Evolutionary conservation across 2,113 vertebrate species (phyloP).

Genomic region (Ciconia maguari): DNA sequence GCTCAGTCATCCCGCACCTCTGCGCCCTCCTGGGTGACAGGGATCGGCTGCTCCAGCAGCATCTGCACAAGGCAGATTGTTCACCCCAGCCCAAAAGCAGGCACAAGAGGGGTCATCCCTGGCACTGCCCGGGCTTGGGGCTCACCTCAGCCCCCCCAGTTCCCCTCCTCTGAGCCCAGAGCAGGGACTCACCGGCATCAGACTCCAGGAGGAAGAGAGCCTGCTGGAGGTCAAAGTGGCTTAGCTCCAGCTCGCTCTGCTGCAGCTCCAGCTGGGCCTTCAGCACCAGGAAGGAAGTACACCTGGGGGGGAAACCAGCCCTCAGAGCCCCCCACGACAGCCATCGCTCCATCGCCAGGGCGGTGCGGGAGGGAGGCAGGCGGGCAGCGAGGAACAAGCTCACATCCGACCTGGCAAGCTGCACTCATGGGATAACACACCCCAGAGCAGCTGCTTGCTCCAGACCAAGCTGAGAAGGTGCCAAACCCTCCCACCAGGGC

Average conservation of each 20-base stretch:
- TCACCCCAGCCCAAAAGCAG: background rate
- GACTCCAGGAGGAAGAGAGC: constrained; percentile 84
- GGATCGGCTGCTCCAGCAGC: background rate
- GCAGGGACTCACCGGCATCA: constrained; percentile 72
- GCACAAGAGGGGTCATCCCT: fast-evolving
- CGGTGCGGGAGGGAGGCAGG: fast-evolving
- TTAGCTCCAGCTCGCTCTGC: constrained; percentile 77
- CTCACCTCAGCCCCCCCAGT: fast-evolving
- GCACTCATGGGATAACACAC: background rate
- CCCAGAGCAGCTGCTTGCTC: background rate
- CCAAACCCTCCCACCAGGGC: background rate
- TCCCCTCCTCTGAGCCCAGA: fast-evolving
- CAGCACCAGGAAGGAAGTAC: constrained; percentile 83
- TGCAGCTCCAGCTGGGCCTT: constrained; percentile 88
- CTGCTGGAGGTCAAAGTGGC: constrained; percentile 79
- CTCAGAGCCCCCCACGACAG: background rate
- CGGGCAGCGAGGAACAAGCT: background rate
- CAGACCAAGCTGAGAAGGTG: background rate
- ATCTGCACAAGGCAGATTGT: background rate
- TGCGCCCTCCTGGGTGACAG: fast-evolving
- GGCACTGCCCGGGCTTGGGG: background rate
- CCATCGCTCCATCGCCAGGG: background rate
- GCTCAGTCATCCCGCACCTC: background rate
- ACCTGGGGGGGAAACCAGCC: constrained; percentile 67
- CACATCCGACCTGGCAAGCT: background rate